Base-by-base conservation (phyloP, 2,113 vertebrate species). In the Indicator indicator region DNA sequence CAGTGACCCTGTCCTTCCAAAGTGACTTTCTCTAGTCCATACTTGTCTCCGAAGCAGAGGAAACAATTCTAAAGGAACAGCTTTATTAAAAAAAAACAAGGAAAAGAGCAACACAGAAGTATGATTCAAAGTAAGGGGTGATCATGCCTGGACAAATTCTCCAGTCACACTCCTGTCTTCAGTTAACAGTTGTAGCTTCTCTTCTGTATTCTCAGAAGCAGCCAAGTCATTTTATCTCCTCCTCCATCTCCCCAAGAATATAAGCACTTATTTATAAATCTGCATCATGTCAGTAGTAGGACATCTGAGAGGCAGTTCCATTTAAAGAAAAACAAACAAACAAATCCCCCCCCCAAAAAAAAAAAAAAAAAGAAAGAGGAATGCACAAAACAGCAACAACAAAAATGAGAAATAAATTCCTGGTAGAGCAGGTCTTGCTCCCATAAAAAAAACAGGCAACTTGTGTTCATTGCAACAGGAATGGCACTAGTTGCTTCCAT, bases 91-190 rank as follows among this genome's bases (percentile, higher is more conserved):
- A 85, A n/a, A 44, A 44, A 44, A 44, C 8, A 73, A 94, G 26
- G 50, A 24, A 52, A 60, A 67, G 5, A 70, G 55, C 42, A 85
- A 59, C 60, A 68, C 9, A n/a, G 60, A 85, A 86, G 32, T 81
- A 68, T 52, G 69, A 83, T 68, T 88, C 89, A 80, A 89, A 36
- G 16, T 52, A 77, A 83, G 73, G 55, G 18, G 65, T 81, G 89
- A 88, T 91, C 89, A 93, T 81, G 79, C 69, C 87, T 78, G 76
- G 76, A 90, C 69, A 83, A 69, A 86, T 86, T 64, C 48, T 78
- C 72, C 80, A 84, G 89, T 93, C 91, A 83, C 85, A 91, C 79
- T 91, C 86, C 85, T 74, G 62, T 72, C 76, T 81, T 82, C 65
- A 88, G 3, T 65, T 65, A 88, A 64, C 4, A 2, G 56, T 71